Evolutionary conservation across 1,140 invertebrate species (phyloP).

Genomic region (Plutomurus gul): DNA sequence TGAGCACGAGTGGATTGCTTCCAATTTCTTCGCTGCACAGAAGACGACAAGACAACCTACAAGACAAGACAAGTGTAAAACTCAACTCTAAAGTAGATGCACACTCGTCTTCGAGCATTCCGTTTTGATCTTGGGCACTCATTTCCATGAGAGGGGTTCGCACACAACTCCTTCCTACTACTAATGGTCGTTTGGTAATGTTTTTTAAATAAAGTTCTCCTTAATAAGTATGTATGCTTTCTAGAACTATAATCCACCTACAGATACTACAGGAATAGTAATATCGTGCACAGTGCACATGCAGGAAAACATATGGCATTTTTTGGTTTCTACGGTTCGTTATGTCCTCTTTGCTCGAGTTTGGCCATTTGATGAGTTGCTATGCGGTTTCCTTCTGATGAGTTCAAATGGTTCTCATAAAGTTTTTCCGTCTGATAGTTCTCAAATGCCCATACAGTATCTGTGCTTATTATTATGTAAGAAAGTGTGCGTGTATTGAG

Average conservation of each 20-base stretch:
- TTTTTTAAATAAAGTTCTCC: too few relatives aligned
- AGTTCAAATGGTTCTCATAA: neutral
- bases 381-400: conserved; percentile 14
- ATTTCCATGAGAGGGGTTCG: too few relatives aligned
- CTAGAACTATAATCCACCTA: too few relatives aligned
- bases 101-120: too few relatives aligned
- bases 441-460: neutral
- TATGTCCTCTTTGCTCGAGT: neutral
- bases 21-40: neutral
- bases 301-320: neutral
- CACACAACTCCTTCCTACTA: too few relatives aligned
- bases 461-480: neutral
- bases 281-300: too few relatives aligned
- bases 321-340: neutral
- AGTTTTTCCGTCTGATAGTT: neutral
- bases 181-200: too few relatives aligned
- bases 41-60: neutral
- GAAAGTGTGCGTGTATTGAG: conserved; percentile 9
- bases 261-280: too few relatives aligned
- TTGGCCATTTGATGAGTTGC: conserved; percentile 11
- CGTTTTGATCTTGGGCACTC: too few relatives aligned
- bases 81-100: too few relatives aligned
- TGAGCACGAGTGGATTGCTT: neutral
- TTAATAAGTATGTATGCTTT: too few relatives aligned
- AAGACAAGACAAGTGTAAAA: too few relatives aligned